Base-by-base conservation (phyloP, 2,113 vertebrate species). In the Leucosticte australis region DNA sequence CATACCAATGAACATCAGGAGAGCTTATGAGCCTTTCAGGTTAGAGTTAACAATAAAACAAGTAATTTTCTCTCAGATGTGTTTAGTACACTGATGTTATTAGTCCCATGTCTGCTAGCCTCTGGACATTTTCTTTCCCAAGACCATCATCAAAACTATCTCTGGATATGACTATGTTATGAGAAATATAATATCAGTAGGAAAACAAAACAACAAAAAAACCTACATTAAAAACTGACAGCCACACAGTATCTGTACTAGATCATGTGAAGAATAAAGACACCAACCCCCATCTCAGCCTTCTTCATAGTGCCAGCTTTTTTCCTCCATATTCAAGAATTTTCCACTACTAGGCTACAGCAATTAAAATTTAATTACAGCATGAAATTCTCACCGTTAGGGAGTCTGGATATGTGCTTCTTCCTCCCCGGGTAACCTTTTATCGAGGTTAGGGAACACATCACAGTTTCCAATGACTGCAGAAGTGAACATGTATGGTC, bases 61-160 rank as follows among this genome's bases (percentile, higher is more conserved):
- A 79, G 11, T 91, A 31, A 71, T 93, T 82, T 92, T 79, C 41
- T 76, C 42, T 76, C 37, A 57, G 33, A 44, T 92, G 16, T 83
- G 28, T 90, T 85, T 90, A 69, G 53, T 55, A 22, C 79, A 69
- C 59, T 62, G 79, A 21, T 94, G 19, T 75, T 94, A 82, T 86
- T 90, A 95, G 62, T 83, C 87, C 67, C 57, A 42, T 0, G 2
- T 90, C 57, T 91, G 44, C 49, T 83, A 85, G 67, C 85, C 88
- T 92, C 86, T 89, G 73, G 83, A 31, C 55, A 59, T 86, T 95
- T 93, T 79, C 68, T 18, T 86, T 93, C 71, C 30, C 35, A 81
- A 59, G 64, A 70, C 59, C 39, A 35, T 83, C 49, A 76, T 83
- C 71, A 81, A 70, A 95, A 83, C 42, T 64, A 77, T 74, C 59